Conservation (phyloP, 2,113 vertebrate species). For the Octodon degus region DNA sequence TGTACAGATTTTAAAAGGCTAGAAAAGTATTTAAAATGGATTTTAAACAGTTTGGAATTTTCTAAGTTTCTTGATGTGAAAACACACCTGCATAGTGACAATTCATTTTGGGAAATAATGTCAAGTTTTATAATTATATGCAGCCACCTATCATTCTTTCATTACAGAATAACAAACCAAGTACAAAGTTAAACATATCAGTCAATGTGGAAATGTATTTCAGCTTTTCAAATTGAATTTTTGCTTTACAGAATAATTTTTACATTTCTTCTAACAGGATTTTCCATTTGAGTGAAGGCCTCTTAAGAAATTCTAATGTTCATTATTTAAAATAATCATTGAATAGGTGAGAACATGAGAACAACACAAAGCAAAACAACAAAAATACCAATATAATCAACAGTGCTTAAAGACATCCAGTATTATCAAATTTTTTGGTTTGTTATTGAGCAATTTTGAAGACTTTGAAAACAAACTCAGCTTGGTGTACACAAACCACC, state of each 20-base stretch:
- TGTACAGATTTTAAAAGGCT: constrained; percentile 41
- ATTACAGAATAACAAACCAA: constrained; percentile 32
- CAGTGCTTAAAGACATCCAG: not conserved
- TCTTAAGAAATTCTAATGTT: constrained; percentile 28
- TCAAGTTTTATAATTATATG: constrained; percentile 47
- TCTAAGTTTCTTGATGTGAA: constrained; percentile 52
- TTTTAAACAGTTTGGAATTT: constrained; percentile 32
- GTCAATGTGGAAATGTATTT: constrained; percentile 17
- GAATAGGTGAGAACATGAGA: not conserved
- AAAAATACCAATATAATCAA: constrained; percentile 41
- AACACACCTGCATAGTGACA: constrained; percentile 7
- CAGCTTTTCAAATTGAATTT: not conserved
- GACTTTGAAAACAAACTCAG: constrained; percentile 6
- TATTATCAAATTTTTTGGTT: constrained; percentile 45
- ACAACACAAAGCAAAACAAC: constrained; percentile 40
- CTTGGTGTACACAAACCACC: not conserved
- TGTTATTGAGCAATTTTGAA: constrained; percentile 54
- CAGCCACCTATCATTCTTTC: constrained; percentile 1
- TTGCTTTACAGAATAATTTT: constrained; percentile 36
- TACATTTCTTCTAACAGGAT: constrained; percentile 2
- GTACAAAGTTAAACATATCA: constrained; percentile 25
- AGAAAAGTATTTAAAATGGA: constrained; percentile 17
- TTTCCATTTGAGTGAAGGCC: constrained; percentile 31
- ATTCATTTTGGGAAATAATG: not conserved
- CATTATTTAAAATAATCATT: constrained; percentile 31